Evolutionary conservation across 2,888 invertebrate genomes (phyloP).

Genomic region (Digitonthophagus gazella): DNA sequence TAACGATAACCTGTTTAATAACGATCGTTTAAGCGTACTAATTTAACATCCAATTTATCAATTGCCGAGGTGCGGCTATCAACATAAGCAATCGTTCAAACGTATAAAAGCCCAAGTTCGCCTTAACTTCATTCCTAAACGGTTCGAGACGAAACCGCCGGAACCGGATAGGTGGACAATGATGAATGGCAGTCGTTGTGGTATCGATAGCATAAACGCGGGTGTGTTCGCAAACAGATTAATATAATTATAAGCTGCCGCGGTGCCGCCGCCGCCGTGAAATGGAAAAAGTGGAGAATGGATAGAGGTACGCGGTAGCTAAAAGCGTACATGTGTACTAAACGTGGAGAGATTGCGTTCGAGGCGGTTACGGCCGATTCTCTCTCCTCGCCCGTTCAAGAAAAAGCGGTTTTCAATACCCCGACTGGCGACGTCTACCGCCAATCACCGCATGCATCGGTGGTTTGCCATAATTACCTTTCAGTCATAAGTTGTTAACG

Average conservation of each 20-base stretch:
- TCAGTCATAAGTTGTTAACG: not conserved
- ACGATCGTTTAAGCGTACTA: not conserved
- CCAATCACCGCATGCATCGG: not conserved
- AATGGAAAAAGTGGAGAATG: conserved; percentile 2
- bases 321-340: not conserved
- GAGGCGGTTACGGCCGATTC: not conserved
- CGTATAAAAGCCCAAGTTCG: not conserved
- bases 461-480: not conserved
- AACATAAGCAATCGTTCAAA: not conserved
- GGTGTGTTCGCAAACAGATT: conserved; percentile 17
- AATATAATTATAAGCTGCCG: conserved; percentile 13
- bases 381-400: not conserved
- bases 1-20: not conserved
- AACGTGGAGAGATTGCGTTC: not conserved
- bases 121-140: not conserved
- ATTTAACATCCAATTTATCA: not conserved
- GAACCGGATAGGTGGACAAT: conserved; percentile 14
- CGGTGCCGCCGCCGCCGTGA: not conserved
- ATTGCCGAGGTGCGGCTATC: not conserved
- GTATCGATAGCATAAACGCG: conserved; percentile 12
- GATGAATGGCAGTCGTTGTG: not conserved
- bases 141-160: not conserved
- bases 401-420: not conserved
- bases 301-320: not conserved
- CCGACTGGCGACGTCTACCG: not conserved